Conservation (phyloP, 1,140 invertebrate species). For the Magallana angulata region DNA sequence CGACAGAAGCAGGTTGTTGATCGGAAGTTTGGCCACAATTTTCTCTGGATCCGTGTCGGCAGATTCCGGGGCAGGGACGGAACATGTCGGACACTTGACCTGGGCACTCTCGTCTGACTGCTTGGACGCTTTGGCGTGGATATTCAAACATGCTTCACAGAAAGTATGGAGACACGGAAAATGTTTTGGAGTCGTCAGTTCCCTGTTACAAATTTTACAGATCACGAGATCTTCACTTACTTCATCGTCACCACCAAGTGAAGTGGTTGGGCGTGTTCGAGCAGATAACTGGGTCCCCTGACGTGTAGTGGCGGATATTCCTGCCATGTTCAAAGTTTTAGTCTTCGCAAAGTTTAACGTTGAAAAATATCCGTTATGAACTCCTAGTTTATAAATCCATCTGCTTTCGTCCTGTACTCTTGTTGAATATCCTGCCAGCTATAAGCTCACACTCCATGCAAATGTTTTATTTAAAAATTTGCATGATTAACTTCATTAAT, state of each 20-base stretch:
- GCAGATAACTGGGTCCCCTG: conserved; percentile 10
- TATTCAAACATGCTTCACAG: conserved; percentile 45
- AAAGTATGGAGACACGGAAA: conserved; percentile 52
- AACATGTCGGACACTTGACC: conserved; percentile 42
- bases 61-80: conserved; percentile 23
- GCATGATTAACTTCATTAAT: conserved; percentile 3
- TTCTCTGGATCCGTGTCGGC: background rate
- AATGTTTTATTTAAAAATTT: background rate
- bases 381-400: background rate
- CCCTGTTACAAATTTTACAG: conserved; percentile 46
- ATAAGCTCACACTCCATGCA: background rate
- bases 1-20: conserved; percentile 29
- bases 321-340: background rate
- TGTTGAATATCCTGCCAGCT: background rate
- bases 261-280: conserved; percentile 18
- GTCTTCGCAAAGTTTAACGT: background rate
- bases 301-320: conserved; percentile 1
- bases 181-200: conserved; percentile 48
- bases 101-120: conserved; percentile 26
- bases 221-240: background rate
- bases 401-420: background rate
- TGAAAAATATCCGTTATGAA: background rate
- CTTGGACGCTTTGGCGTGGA: conserved; percentile 17
- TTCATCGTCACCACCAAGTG: conserved; percentile 10
- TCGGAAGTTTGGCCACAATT: conserved; percentile 41